Evolutionary conservation across 2,888 invertebrate genomes (phyloP).

Genomic region (Chalcis sispes): DNA sequence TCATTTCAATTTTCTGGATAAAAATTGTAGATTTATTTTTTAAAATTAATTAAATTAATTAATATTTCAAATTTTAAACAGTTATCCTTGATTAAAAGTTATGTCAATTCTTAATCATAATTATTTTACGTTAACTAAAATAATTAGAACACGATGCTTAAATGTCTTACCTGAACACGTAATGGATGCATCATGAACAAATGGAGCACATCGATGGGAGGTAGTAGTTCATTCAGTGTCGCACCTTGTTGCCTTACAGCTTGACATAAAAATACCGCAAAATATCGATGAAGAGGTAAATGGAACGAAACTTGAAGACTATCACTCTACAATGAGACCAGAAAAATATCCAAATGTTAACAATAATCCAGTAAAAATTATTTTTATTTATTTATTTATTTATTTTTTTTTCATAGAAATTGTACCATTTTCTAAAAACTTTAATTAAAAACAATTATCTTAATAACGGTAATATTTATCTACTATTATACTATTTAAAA

Average conservation of each 20-base stretch:
- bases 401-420: too few species aligned
- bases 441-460: too few species aligned
- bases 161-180: slow-evolving; percentile 88
- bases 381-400: too few species aligned
- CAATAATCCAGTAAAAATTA: too few species aligned
- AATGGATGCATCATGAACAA: slow-evolving; percentile 94
- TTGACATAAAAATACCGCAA: slow-evolving; percentile 91
- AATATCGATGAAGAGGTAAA: slow-evolving; percentile 96
- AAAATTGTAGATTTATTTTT: too few species aligned
- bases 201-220: slow-evolving; percentile 86
- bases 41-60: neutral
- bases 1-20: neutral
- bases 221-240: slow-evolving; percentile 86
- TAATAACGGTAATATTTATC: too few species aligned
- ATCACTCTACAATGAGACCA: slow-evolving; percentile 84
- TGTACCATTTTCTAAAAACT: too few species aligned
- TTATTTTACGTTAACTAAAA: neutral
- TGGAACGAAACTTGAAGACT: slow-evolving; percentile 95
- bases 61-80: too few species aligned
- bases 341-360: too few species aligned
- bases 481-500: too few species aligned
- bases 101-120: neutral
- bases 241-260: slow-evolving; percentile 89
- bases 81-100: too few species aligned
- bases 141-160: neutral